Conservation (phyloP, 2,113 vertebrate species). For the Dicerorhinus sumatrensis region DNA sequence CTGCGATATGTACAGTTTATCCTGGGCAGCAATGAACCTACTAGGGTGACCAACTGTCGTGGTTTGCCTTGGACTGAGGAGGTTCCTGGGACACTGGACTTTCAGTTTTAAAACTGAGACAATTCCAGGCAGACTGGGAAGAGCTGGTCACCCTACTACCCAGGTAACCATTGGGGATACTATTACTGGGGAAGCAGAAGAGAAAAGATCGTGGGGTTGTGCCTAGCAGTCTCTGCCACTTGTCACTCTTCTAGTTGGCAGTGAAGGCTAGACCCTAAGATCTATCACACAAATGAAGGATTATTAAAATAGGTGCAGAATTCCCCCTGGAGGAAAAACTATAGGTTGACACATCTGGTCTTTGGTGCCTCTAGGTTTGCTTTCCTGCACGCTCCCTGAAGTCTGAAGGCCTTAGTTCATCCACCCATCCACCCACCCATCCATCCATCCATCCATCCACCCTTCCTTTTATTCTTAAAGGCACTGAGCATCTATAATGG, state of each 20-base stretch:
- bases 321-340: background rate
- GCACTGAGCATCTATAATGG: background rate
- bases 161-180: background rate
- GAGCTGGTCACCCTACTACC: background rate
- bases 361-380: background rate
- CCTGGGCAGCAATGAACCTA: background rate
- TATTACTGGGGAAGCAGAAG: background rate
- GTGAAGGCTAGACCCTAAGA: background rate
- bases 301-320: background rate
- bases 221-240: background rate
- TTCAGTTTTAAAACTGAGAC: background rate
- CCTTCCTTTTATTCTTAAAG: background rate
- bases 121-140: background rate
- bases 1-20: background rate
- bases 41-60: background rate
- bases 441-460: background rate
- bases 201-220: background rate
- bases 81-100: background rate
- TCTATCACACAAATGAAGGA: background rate
- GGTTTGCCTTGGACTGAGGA: background rate
- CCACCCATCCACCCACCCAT: background rate
- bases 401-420: background rate
- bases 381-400: background rate
- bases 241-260: background rate
- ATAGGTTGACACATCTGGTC: background rate